Base-by-base conservation (phyloP, 2,888 invertebrate species). In the Mayetiola destructor region DNA sequence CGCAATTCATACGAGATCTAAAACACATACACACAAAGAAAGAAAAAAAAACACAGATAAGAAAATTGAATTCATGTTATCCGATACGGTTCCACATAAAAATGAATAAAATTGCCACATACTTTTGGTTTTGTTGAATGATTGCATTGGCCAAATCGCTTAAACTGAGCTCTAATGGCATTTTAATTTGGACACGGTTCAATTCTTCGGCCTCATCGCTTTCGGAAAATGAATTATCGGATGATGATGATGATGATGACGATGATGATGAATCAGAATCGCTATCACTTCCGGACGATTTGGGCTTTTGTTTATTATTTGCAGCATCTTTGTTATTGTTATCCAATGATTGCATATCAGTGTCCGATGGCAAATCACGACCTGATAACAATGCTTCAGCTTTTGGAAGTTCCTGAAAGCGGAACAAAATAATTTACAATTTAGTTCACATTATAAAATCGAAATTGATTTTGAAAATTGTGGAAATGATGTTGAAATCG, bases 1-100 rank as follows among this genome's bases (percentile, higher is more conserved):
- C 80, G 71, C 91, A 92, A 73, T 91, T 91, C 83, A 91, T 89
- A 70, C 85, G 84, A 59, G 88, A 88, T 67, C 81, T 80, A 66
- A 0, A 58, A 18, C 5, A 40, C 10, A 0, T 57, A 18, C 5
- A 40, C 10, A 3, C 3, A 9, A 18, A 56, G 21, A 56, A 52
- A 36, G 30, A 52, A 29, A 4, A 29, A 39, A 18, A 12, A 2
- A 55, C 20, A 21, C 23, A 35, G 40, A 23, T 42, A 55, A 48
- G 14, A n/a, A 20, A 54, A 29, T 16, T 39, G 5, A 29, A 8
- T 30, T 20, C 20, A 8, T 37, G 12, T 53, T 20, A 9, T 3
- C 36, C 14, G 12, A 36, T 5, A 3, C 36, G 3, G 36, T 9
- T 36, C 14, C 3, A n/a, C 36, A 36, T 39, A 3, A 39, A 39